phyloP scores from a whole-genome alignment of 2,888 invertebrate species.

The Thereva nobilitata region DNA sequence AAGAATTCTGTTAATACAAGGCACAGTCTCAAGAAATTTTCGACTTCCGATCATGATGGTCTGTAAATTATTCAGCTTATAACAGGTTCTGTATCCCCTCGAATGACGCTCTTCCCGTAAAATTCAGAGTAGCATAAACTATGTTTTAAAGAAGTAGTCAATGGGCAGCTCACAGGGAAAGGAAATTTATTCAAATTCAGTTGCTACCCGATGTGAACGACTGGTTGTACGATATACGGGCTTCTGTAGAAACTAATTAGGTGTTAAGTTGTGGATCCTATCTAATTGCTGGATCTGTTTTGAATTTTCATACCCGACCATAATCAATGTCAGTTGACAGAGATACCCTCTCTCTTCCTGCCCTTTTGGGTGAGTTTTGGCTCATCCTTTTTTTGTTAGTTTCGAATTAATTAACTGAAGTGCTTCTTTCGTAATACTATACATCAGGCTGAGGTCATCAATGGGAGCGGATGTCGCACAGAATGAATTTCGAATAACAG shows the following conservation, averaged over 20 bases:
- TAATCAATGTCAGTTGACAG: neutral
- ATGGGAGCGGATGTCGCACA: constrained; percentile 33
- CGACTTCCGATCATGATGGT: neutral
- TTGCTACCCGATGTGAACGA: constrained; percentile 15
- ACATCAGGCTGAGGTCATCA: constrained; percentile 30
- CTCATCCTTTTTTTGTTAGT: constrained; percentile 8
- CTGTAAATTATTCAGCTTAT: constrained; percentile 20
- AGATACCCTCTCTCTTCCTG: neutral
- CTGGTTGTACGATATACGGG: constrained; percentile 17
- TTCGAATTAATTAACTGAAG: constrained; percentile 30
- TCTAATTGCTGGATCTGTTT: constrained; percentile 34
- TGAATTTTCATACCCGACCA: neutral
- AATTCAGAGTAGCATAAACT: constrained; percentile 26
- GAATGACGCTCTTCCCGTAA: constrained; percentile 5
- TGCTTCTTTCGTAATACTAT: constrained; percentile 23
- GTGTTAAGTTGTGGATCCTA: constrained; percentile 38
- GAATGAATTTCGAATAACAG: constrained; percentile 10
- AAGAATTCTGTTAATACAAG: constrained; percentile 24
- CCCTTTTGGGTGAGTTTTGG: constrained; percentile 3
- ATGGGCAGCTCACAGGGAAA: constrained; percentile 20
- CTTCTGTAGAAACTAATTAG: constrained; percentile 38
- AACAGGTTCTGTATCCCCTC: constrained; percentile 14
- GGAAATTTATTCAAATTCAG: constrained; percentile 33
- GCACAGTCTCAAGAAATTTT: constrained; percentile 1
- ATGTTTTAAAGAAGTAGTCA: constrained; percentile 23